Base-by-base conservation (phyloP, 2,113 vertebrate species). In the Balaeniceps rex region DNA sequence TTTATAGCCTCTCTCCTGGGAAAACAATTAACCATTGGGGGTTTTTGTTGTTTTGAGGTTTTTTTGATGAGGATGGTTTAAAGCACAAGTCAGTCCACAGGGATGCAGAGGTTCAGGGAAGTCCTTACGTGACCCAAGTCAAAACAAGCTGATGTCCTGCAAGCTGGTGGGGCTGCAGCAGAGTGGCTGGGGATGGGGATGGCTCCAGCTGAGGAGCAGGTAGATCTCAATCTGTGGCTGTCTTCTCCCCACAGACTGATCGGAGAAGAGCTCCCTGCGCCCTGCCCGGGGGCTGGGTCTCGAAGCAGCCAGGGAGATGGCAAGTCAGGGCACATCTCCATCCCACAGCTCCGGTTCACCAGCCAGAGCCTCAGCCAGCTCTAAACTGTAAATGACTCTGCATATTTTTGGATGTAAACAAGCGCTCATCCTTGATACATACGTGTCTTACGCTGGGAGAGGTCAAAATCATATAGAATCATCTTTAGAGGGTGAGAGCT, bases 291-390 rank as follows among this genome's bases (percentile, higher is more conserved):
- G 40, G 19, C 70, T 15, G 55, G 25, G 49, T 72, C 63, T 87
- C 5, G 0, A 5, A 38, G 21, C 2, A 1, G 47, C 57, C 91
- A 66, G n/a, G 38, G 25, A 77, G 23, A 44, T 7, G 14, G 47
- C 70, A 83, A 78, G 13, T 21, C 36, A 85, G 71, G 77, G 19
- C 44, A 44, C 58, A 63, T 34, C 66, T 79, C 51, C 63, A 72
- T 24, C 81, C 69, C 49, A 36, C 36, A 47, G 65, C 42, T 42
- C 34, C 12, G 4, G 49, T 55, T 90, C 33, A 82, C 44, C 40
- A 93, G 61, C 44, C 40, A 4, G 4, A 88, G 66, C 57, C 60
- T 74, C 38, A 5, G 52, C 7, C 68, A 83, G 49, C 65, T 40
- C n/a, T 42, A 46, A 90, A 63, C 34, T 4, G 1, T 69, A 88